phyloP scores from a whole-genome alignment of 1,140 invertebrate species.

The Zophobas atratus region DNA sequence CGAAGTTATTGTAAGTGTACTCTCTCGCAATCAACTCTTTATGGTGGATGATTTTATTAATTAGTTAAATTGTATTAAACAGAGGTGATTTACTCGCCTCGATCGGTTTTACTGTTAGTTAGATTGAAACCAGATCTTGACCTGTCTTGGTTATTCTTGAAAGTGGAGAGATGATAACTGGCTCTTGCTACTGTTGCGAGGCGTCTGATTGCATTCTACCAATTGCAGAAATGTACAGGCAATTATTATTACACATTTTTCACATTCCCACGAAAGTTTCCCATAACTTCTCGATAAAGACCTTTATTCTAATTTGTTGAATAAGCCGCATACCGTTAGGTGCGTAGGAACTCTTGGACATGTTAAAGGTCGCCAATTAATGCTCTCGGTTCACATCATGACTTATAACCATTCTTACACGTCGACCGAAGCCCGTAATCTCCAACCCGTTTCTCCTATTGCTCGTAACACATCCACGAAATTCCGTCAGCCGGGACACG shows the following conservation, averaged over 20 bases:
- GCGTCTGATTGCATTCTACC: conserved; percentile 22
- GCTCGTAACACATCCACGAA: not conserved
- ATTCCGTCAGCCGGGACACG: not conserved
- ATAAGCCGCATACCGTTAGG: conserved; percentile 18
- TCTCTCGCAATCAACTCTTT: conserved; percentile 34
- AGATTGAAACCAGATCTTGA: conserved; percentile 35
- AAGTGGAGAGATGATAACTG: conserved; percentile 22
- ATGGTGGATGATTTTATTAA: conserved; percentile 39
- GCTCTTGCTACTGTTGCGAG: conserved; percentile 12
- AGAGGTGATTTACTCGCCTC: conserved; percentile 34
- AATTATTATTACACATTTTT: conserved; percentile 12
- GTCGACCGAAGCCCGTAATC: not conserved
- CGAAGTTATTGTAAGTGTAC: conserved; percentile 35
- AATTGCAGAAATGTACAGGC: conserved; percentile 15
- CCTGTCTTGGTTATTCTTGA: conserved; percentile 19
- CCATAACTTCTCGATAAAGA: conserved; percentile 6
- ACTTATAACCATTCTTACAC: conserved; percentile 31
- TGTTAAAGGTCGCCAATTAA: conserved; percentile 41
- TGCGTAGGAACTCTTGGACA: conserved; percentile 39
- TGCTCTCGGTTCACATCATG: conserved; percentile 31
- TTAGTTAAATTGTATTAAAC: conserved; percentile 41
- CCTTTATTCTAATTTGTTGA: conserved; percentile 26
- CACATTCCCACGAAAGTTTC: conserved; percentile 21
- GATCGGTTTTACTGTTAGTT: conserved; percentile 24
- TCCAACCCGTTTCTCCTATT: not conserved